Evolutionary conservation across 2,113 vertebrate species (phyloP), one percentile per base, ranked within the genome.

Genomic region (Nanorana parkeri): DNA sequence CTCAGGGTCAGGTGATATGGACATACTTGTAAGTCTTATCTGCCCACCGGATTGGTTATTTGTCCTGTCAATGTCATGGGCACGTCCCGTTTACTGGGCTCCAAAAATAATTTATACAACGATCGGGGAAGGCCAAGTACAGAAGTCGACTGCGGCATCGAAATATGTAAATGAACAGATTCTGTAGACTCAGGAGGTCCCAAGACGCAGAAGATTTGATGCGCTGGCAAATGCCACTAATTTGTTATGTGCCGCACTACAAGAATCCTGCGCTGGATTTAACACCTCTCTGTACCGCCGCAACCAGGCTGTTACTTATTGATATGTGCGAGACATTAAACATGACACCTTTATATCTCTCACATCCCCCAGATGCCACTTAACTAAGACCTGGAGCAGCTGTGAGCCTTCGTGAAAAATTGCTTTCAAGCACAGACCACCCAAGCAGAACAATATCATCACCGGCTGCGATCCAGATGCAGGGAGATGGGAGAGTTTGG

Each of bases 321-420:
- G 93, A 96, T 95, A 92, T 87, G 90, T 89, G 92, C 90, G 82
- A 86, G 84, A 91, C 89, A 95, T 94, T 95, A 94, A 93, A 95
- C 88, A 86, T 90, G 94, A 94, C 94, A 94, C 93, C 92, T 94
- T 90, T 94, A 92, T 92, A 47, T 54, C 47, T 91, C 89, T 90
- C 90, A 0, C 36, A 92, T 90, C 92, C 89, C 86, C 86, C 85
- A 66, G 88, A 85, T 75, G 68, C 85, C 85, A 87, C 93, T 93
- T 93, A 93, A 92, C 91, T 83, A 88, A 89, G 81, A 41, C 87
- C 91, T 89, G 85, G 89, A 92, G 93, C 93, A 95, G 92, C 94
- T 94, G 94, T 91, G 89, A 29, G 88, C 17, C 54, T 28, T 56
- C 54, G 91, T 91, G 89, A 90, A 91, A 94, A 90, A 94, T 95